Evolutionary conservation across 2,113 vertebrate genomes (phyloP), one percentile per base, ranked within the genome.

Genomic region (Canis aureus): DNA sequence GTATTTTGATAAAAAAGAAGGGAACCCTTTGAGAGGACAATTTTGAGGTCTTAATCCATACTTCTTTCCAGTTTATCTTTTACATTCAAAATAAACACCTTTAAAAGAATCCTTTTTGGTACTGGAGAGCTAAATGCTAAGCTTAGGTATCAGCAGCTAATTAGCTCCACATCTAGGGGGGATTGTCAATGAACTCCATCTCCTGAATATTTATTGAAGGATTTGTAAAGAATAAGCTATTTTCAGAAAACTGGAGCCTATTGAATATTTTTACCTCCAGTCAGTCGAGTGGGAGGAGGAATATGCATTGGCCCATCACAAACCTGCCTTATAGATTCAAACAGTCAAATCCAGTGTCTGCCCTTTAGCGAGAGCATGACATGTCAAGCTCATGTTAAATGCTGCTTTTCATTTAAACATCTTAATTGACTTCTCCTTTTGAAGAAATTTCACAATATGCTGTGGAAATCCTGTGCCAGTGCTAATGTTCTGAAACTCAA

Each of bases 1-100:
- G 79, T 94, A 83, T 96, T 96, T 91, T 84, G 90, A 94, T 96
- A 81, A 95, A 96, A 90, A 97, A 73, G 81, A 93, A 74, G 67
- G 82, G 80, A 96, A 60, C 84, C 84, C 96, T 97, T 64, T 84
- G 96, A 95, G 96, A 97, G 92, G 90, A 78, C 94, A 95, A 55
- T 95, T 96, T 92, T 96, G 97, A 97, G 97, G 92, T 98, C 95
- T 98, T 97, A 98, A 98, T 98, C 97, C 92, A 97, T 83, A 78
- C 82, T 94, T 91, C 78, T 95, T 89, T 95, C 73, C 83, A 53
- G 62, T 83, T 97, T 97, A 96, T 92, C 96, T 97, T 97, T 97
- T 97, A 94, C 83, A 92, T 96, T 97, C 89, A 95, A 90, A 97
- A 97, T 79, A 97, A 97, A 95, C 66, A 94, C 64, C 92, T 96